These are phyloP conservation scores for Cyaniris semiargus DNA, from an alignment of 2,888 invertebrate genomes.

Conservation along the genomic window DNA sequence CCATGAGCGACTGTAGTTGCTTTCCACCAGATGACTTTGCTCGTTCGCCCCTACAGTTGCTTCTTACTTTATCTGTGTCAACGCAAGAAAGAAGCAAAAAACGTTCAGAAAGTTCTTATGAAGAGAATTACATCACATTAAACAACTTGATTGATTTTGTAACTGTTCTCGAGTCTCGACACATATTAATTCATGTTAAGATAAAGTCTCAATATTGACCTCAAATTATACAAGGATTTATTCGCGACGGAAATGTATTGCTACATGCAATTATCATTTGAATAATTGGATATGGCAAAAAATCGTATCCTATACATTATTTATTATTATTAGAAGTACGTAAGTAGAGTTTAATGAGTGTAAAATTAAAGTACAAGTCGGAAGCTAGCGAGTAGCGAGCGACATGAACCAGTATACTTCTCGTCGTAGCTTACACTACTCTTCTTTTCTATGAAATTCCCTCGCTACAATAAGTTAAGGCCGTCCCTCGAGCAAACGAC, in stretches of 20 bases:
- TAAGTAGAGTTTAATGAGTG: too few species aligned
- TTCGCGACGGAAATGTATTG: neutral
- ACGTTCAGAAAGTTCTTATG: neutral
- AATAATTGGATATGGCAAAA: neutral
- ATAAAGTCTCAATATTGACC: neutral
- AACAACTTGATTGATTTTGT: constrained; percentile 19
- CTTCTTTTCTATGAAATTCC: too few species aligned
- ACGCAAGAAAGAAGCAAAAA: neutral
- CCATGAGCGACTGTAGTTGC: too few species aligned
- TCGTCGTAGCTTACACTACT: too few species aligned
- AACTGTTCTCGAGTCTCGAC: neutral
- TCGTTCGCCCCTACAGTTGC: neutral
- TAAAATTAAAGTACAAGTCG: too few species aligned
- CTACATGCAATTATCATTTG: neutral
- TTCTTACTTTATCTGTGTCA: neutral
- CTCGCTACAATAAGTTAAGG: too few species aligned
- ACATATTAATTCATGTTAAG: neutral
- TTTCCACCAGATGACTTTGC: too few species aligned
- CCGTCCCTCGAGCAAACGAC: too few species aligned
- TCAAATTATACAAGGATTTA: neutral
- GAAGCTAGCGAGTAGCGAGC: too few species aligned
- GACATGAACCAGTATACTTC: too few species aligned
- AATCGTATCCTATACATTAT: neutral
- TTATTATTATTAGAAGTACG: too few species aligned
- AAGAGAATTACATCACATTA: neutral